phyloP scores from a whole-genome alignment of 2,113 vertebrate species.

The Micromys minutus region DNA sequence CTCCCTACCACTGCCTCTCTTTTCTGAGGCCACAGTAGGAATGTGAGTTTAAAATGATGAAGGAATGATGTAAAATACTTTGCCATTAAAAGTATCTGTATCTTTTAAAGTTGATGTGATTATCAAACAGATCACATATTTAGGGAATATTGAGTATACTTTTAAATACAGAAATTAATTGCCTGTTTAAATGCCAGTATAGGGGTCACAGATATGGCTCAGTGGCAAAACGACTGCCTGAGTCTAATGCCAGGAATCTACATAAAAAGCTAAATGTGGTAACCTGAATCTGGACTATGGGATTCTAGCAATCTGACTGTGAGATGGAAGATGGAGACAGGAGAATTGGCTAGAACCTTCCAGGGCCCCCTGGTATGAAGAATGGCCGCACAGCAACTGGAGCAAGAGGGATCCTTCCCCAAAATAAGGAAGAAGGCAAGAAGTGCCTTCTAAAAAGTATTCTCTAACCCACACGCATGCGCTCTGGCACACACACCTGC shows the following conservation, averaged over 20 bases:
- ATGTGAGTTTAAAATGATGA: background rate
- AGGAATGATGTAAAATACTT: background rate
- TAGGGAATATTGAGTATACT: background rate
- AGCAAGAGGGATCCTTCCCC: background rate
- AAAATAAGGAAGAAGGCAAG: background rate
- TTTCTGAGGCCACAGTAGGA: background rate
- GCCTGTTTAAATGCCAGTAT: conserved; percentile 35
- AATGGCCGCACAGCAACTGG: background rate
- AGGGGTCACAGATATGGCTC: background rate
- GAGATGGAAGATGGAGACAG: background rate
- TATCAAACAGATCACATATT: background rate
- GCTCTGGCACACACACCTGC: background rate
- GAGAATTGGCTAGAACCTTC: background rate
- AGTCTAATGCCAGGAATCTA: background rate
- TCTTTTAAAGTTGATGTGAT: background rate
- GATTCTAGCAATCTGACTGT: background rate
- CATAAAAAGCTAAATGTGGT: background rate
- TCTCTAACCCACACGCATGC: background rate
- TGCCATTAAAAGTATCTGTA: background rate
- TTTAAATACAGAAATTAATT: background rate
- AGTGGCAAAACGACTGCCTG: background rate
- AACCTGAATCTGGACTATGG: background rate
- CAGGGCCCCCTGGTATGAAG: background rate
- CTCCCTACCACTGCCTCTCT: background rate
- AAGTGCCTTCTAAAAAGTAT: background rate